These are phyloP conservation scores for Streptopelia turtur DNA, from an alignment of 2,797 vertebrate genomes.

Conservation along the genomic window DNA sequence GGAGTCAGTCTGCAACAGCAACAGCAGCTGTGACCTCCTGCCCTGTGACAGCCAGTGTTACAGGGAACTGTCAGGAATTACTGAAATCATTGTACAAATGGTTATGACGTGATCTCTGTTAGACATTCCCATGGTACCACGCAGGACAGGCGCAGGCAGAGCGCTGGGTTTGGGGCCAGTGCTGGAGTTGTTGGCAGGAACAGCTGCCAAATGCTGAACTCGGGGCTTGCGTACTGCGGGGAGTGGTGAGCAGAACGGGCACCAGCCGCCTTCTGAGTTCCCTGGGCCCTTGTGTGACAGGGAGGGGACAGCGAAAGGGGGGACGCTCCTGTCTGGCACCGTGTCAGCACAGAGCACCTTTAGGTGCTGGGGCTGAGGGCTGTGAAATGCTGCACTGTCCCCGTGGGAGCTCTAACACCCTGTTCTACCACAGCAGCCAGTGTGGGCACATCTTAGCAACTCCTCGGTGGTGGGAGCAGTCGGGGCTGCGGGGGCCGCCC, in stretches of 20 bases:
- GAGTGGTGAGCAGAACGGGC: background rate
- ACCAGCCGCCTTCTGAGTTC: background rate
- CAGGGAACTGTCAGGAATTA: background rate
- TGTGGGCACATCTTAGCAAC: conserved; percentile 59
- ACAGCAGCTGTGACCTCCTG: conserved; percentile 43
- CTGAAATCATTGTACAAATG: background rate
- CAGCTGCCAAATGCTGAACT: background rate
- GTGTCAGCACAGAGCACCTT: background rate
- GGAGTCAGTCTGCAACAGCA: conserved; percentile 38
- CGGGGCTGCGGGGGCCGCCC: conserved; percentile 60
- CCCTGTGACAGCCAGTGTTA: background rate
- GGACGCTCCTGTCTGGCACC: background rate
- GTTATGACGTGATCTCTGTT: background rate
- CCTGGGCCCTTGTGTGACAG: background rate
- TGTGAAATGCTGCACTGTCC: background rate
- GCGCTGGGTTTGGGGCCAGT: background rate
- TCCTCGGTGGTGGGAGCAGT: conserved; percentile 68
- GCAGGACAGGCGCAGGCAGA: background rate
- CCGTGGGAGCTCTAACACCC: background rate
- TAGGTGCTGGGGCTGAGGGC: accelerated
- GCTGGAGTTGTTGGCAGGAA: accelerated
- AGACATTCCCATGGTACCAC: conserved; percentile 13
- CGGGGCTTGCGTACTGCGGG: background rate
- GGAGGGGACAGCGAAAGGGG: background rate
- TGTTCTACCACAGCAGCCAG: conserved; percentile 67